Percentiles rank a stretch among this genome's conserved stretches.
phyloP scores from a whole-genome alignment of 2,797 vertebrate species.

The Vireo griseus region DNA sequence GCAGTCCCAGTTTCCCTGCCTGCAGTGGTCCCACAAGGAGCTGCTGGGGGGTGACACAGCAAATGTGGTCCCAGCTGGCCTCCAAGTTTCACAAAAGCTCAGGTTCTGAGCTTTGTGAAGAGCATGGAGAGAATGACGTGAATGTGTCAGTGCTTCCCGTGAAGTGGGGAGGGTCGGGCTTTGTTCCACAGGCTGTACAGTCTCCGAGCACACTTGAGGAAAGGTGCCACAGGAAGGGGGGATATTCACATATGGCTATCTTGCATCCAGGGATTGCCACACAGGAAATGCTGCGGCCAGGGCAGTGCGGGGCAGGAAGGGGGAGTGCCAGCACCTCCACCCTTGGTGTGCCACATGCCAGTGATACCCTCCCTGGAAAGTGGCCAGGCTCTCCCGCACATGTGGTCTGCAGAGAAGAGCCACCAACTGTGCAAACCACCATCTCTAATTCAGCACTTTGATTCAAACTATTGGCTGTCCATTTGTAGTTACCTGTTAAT shows the following conservation, averaged over 20 bases:
- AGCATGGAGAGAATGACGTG: not conserved
- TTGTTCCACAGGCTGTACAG: not conserved
- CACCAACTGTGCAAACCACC: not conserved
- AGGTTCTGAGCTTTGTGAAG: not conserved
- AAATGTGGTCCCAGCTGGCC: not conserved
- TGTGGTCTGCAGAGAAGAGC: not conserved
- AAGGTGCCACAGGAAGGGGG: not conserved
- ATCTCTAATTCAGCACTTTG: not conserved
- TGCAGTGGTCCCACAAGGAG: fast-evolving
- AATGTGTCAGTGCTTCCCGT: fast-evolving
- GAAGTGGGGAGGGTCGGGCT: not conserved
- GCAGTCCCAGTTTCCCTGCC: not conserved
- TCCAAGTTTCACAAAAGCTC: not conserved
- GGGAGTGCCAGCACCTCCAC: not conserved
- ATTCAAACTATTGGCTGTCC: not conserved
- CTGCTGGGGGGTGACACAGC: not conserved
- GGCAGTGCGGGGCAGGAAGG: not conserved
- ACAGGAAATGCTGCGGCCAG: not conserved
- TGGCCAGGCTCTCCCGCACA: fast-evolving
- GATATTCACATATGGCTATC: fast-evolving
- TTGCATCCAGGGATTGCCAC: fast-evolving
- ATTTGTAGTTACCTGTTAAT: not conserved
- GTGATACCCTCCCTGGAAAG: not conserved
- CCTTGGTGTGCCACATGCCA: not conserved
- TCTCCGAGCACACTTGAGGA: fast-evolving